Evolutionary conservation across 2,797 vertebrate species (phyloP).

Genomic region (Pygocentrus nattereri): DNA sequence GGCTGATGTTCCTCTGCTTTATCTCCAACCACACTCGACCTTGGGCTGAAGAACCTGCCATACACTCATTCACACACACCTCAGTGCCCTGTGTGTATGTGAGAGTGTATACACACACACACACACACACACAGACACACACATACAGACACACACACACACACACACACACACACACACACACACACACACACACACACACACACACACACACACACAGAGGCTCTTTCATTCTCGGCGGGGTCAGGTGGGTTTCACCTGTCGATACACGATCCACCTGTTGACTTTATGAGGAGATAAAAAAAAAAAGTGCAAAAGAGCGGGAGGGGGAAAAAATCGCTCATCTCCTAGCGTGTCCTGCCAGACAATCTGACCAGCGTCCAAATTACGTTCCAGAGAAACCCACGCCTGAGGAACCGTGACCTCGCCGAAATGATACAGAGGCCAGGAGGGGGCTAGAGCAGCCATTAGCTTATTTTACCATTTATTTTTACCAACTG

Average conservation of each 20-base stretch:
- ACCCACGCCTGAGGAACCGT: not conserved
- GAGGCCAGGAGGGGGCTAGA: not conserved
- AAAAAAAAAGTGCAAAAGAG: slow-evolving; percentile 57
- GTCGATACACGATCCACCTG: not conserved
- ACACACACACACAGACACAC: not conserved
- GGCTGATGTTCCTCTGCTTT: slow-evolving; percentile 15
- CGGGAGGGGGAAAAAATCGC: slow-evolving; percentile 14
- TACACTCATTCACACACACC: slow-evolving; percentile 11
- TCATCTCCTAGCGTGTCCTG: slow-evolving; percentile 17
- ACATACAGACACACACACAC: slow-evolving; percentile 12
- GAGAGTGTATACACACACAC: slow-evolving; percentile 2
- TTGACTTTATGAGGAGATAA: slow-evolving; percentile 53
- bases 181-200: slow-evolving; percentile 4
- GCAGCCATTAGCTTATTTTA: not conserved
- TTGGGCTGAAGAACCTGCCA: slow-evolving; percentile 13
- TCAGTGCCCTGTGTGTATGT: not conserved
- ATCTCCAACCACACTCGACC: not conserved
- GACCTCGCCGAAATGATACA: not conserved
- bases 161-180: slow-evolving; percentile 13
- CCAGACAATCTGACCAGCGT: slow-evolving; percentile 25
- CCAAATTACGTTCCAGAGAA: not conserved
- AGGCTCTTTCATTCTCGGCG: not conserved
- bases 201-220: slow-evolving; percentile 5
- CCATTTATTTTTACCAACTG: not conserved
- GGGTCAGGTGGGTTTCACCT: slow-evolving; percentile 5